Percentiles rank a stretch among this genome's conserved stretches.
phyloP scores from a whole-genome alignment of 2,797 vertebrate species.

The Paramormyrops hopkinsi region DNA sequence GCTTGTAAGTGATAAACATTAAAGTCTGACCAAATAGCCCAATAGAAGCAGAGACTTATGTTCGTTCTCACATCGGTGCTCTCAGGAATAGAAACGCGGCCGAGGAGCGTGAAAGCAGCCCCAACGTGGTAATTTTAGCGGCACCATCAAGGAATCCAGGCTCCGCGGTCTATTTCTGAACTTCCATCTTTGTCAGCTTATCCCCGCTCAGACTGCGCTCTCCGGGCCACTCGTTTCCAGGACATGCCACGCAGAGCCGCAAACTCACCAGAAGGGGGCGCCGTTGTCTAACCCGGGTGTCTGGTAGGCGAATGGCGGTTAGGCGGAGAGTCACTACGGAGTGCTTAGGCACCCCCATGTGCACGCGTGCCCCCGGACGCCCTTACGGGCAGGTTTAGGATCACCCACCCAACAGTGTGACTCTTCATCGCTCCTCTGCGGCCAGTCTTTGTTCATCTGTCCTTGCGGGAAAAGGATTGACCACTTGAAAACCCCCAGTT shows the following conservation, averaged over 20 bases:
- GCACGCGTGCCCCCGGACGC: neutral
- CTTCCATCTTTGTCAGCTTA: neutral
- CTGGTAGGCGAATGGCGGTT: neutral
- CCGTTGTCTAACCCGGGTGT: neutral
- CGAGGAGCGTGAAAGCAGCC: neutral
- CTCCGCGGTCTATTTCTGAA: neutral
- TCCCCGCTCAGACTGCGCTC: neutral
- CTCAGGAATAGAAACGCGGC: neutral
- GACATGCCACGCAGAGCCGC: neutral
- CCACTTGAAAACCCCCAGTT: neutral
- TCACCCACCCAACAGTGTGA: neutral
- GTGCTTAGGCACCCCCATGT: neutral
- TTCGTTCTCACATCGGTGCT: neutral
- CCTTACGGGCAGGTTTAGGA: neutral
- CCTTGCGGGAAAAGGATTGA: neutral
- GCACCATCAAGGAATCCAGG: neutral
- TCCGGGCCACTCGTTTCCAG: neutral
- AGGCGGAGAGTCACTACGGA: neutral
- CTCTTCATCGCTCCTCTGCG: neutral
- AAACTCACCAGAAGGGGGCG: neutral
- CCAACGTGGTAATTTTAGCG: neutral
- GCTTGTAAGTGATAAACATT: neutral
- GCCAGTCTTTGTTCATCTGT: neutral
- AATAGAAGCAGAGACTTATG: neutral
- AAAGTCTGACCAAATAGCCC: neutral